Conservation (phyloP, 2,113 vertebrate species). For the Nannospalax galili region DNA sequence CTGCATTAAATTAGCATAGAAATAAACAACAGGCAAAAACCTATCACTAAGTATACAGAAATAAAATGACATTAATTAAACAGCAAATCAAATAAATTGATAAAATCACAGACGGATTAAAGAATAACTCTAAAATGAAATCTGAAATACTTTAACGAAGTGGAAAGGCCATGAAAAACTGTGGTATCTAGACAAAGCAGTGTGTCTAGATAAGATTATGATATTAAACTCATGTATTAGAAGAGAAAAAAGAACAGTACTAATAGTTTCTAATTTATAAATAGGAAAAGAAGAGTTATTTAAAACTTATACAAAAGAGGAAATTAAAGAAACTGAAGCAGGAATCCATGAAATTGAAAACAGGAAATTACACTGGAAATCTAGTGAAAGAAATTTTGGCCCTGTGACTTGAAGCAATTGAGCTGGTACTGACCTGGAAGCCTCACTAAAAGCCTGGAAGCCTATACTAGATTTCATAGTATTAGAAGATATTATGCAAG, state of each 20-base stretch:
- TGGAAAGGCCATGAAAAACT: not conserved
- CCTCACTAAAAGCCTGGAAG: too few species aligned
- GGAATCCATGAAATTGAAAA: not conserved
- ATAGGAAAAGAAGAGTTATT: conserved; percentile 4
- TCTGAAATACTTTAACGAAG: not conserved
- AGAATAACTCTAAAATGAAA: not conserved
- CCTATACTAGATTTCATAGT: too few species aligned
- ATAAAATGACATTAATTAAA: not conserved
- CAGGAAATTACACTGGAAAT: not conserved
- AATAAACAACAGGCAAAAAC: not conserved
- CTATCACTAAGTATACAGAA: not conserved
- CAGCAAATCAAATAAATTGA: not conserved
- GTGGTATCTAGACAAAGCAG: not conserved
- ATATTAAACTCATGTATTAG: not conserved
- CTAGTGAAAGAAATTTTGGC: not conserved
- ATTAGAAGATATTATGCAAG: too few species aligned
- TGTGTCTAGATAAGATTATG: not conserved
- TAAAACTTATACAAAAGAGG: not conserved
- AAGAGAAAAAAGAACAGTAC: not conserved
- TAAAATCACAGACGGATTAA: not conserved
- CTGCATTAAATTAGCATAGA: not conserved
- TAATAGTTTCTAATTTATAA: not conserved
- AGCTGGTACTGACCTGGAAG: too few species aligned
- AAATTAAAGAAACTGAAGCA: not conserved
- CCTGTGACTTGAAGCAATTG: too few species aligned